phyloP scores from a whole-genome alignment of 2,797 vertebrate species.

The Rhinatrema bivittatum region DNA sequence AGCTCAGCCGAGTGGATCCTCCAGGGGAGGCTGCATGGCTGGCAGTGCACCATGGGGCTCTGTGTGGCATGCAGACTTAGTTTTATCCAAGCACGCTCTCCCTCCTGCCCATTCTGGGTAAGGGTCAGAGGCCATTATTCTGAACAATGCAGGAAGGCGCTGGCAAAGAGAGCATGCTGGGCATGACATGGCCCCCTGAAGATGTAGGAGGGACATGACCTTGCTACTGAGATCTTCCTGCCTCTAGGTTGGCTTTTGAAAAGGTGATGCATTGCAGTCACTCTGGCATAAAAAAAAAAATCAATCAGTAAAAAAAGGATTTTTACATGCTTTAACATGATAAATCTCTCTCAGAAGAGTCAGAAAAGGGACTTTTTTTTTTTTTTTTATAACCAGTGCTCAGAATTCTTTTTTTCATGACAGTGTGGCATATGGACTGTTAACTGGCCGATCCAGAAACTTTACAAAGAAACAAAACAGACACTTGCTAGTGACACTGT shows the following conservation, averaged over 20 bases:
- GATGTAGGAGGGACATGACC: constrained; percentile 9
- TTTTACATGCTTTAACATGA: not conserved
- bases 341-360: constrained; percentile 9
- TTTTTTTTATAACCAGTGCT: constrained; percentile 19
- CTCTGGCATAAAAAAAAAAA: constrained; percentile 10
- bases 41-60: no score
- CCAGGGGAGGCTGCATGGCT: constrained; percentile 1
- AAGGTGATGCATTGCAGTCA: constrained; percentile 1
- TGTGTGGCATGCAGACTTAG: no score
- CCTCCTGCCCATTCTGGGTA: no score
- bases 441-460: no score
- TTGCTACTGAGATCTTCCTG: constrained; percentile 20
- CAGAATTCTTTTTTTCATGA: no score
- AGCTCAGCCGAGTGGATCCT: constrained; percentile 7
- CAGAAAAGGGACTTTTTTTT: constrained; percentile 2
- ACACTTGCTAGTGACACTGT: no score
- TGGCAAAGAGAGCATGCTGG: no score
- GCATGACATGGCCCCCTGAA: no score
- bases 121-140: constrained; percentile 4
- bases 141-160: not conserved
- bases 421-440: no score
- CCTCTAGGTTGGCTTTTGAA: constrained; percentile 13
- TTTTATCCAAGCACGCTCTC: no score
- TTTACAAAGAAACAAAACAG: no score
- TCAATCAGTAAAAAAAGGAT: no score